Conservation (phyloP, 2,797 vertebrate genomes). For the Anabacerthia variegaticeps region DNA sequence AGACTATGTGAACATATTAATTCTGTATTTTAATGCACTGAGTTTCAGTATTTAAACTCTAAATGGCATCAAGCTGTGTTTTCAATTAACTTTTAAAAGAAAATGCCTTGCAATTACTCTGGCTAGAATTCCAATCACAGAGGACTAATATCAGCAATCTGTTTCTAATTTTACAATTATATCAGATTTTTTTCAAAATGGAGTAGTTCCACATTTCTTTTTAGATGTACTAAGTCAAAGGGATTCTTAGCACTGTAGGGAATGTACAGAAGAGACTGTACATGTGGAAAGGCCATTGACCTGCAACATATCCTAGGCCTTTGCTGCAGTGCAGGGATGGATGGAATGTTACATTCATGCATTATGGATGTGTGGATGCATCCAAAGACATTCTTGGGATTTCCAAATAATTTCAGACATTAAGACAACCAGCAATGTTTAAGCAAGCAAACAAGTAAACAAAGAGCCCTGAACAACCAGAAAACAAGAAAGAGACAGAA, state of each 20-base stretch:
- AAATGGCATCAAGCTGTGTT: slow-evolving; percentile 38
- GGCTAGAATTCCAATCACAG: slow-evolving; percentile 25
- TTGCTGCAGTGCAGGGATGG: neutral
- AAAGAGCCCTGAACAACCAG: fast-evolving
- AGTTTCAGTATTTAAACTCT: slow-evolving; percentile 59
- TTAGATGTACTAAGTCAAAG: neutral
- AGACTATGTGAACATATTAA: neutral
- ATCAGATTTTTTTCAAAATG: neutral
- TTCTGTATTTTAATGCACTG: neutral
- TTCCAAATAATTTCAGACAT: neutral
- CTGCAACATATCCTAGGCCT: neutral
- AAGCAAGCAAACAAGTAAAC: neutral
- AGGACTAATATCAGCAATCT: slow-evolving; percentile 28
- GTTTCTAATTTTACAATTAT: slow-evolving; percentile 10
- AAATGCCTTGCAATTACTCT: slow-evolving; percentile 23
- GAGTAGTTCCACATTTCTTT: neutral
- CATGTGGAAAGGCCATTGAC: neutral
- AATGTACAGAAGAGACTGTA: neutral
- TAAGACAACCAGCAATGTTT: neutral
- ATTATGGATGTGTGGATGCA: neutral
- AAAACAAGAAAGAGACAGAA: neutral
- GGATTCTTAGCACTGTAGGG: neutral
- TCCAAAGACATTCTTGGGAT: neutral
- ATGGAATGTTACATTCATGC: neutral
- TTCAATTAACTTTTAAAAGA: slow-evolving; percentile 59